Base-by-base conservation (phyloP, 1,140 invertebrate species). In the Adoxophyes honmai region DNA sequence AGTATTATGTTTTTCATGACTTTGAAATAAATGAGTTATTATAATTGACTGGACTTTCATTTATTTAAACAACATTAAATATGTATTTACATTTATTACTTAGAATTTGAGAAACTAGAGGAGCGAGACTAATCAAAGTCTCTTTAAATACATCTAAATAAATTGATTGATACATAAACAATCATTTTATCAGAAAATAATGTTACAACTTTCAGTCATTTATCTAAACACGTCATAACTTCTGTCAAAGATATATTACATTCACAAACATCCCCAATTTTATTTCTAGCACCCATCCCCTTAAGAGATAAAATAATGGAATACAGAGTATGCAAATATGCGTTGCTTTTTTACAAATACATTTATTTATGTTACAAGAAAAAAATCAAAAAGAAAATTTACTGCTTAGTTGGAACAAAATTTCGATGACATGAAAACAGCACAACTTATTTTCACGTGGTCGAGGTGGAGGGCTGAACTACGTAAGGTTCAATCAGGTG, bases 401-500 rank as follows among this genome's bases (percentile, higher is more conserved):
- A 21, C 18, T 14, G 21, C 13, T 38, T 55, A 9, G 16, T 38
- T 55, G 18, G 16, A 55, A 21, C 15, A 38, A 6, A 39, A 38
- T 37, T 39, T 37, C 11, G 11, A 37, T 39, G 34, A 21, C 11
- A 39, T 16, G 11, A 9, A 34, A 15, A 3, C 7, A 51, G 53
- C 14, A 38, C 18, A 21, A 48, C 9, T 34, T 10, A 59, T 1
- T 33, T 57, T 72, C 60, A 73, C 53, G 64, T 61, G 52, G n/a
- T n/a, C n/a, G 54, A 62, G 34, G 68, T 28, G 5, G 66, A 38
- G 0, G 63, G 34, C 1, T 77, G 66, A n/a, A 74, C 69, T 52
- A 60, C 65, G 55, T 87, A 83, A 1, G 83, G 83, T 13, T 73
- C 74, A 3, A 98, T 75, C 34, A 99, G 91, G 90, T 96, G 93